phyloP scores from a whole-genome alignment of 2,888 invertebrate genomes.

The Heliconius aoede region DNA sequence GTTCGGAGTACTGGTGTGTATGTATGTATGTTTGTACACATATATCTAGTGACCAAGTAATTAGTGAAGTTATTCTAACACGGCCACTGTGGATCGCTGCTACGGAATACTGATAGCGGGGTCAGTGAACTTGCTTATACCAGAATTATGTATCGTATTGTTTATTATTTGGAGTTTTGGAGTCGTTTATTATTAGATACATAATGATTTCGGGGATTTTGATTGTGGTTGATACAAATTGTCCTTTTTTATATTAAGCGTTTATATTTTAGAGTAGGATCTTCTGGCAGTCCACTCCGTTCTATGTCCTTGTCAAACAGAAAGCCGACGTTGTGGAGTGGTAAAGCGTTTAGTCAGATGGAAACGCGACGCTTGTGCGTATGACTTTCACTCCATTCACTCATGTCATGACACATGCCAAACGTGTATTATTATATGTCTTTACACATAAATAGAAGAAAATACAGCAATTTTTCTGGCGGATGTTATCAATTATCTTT shows the following conservation, averaged over 20 bases:
- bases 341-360: too few relatives aligned
- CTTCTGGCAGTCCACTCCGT: too few relatives aligned
- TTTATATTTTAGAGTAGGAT: too few relatives aligned
- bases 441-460: not conserved
- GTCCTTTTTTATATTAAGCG: too few relatives aligned
- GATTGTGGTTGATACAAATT: too few relatives aligned
- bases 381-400: too few relatives aligned
- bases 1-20: slow-evolving; percentile 52
- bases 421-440: not conserved
- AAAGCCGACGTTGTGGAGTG: too few relatives aligned
- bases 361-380: too few relatives aligned
- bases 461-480: slow-evolving; percentile 2
- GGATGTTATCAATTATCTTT: slow-evolving; percentile 10
- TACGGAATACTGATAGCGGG: slow-evolving; percentile 43
- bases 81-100: slow-evolving; percentile 44
- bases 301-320: too few relatives aligned
- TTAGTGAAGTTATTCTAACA: slow-evolving; percentile 56
- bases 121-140: slow-evolving; percentile 39
- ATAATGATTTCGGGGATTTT: too few relatives aligned
- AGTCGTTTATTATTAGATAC: too few relatives aligned
- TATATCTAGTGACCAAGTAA: slow-evolving; percentile 41
- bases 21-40: slow-evolving; percentile 46
- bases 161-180: not conserved
- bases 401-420: too few relatives aligned
- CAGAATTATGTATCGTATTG: not conserved